Percentiles rank a stretch among this genome's conserved stretches.
phyloP scores from a whole-genome alignment of 2,888 invertebrate species.

The Eurytoma adleriae region DNA sequence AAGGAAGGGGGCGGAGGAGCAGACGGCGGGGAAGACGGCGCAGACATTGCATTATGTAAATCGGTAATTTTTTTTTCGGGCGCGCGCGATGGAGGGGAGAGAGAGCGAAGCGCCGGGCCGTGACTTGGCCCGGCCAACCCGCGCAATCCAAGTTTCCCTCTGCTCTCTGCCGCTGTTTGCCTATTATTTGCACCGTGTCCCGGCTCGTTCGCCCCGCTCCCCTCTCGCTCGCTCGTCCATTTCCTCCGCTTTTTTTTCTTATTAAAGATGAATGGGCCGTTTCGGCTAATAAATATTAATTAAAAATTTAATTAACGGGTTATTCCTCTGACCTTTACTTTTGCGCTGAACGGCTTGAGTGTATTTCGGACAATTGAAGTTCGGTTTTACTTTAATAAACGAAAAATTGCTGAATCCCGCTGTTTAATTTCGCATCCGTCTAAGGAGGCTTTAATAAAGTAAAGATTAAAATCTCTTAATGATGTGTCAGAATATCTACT shows the following conservation, averaged over 20 bases:
- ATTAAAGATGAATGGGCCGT: slow-evolving; percentile 4
- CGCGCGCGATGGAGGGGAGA: slow-evolving; percentile 4
- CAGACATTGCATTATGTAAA: slow-evolving; percentile 58
- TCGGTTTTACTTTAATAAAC: slow-evolving; percentile 23
- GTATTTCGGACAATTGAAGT: neutral
- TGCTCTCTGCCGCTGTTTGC: slow-evolving; percentile 24
- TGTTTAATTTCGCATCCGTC: slow-evolving; percentile 4
- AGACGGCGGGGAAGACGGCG: slow-evolving; percentile 6
- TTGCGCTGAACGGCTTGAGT: neutral
- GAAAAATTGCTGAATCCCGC: slow-evolving; percentile 4
- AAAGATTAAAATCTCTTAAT: too few relatives aligned
- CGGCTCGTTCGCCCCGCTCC: neutral
- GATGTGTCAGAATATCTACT: too few relatives aligned
- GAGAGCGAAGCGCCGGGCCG: neutral
- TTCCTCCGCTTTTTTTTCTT: slow-evolving; percentile 8
- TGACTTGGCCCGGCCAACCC: slow-evolving; percentile 23
- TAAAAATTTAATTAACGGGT: slow-evolving; percentile 44
- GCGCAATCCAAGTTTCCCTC: slow-evolving; percentile 37
- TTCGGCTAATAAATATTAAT: slow-evolving; percentile 41
- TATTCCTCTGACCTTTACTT: neutral
- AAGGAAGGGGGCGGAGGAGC: slow-evolving; percentile 16
- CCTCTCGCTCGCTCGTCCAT: neutral
- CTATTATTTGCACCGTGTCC: slow-evolving; percentile 44
- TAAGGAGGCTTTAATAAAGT: neutral
- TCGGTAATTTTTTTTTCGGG: slow-evolving; percentile 48